phyloP scores from a whole-genome alignment of 1,140 invertebrate genomes.

The Caenorhabditis latens region DNA sequence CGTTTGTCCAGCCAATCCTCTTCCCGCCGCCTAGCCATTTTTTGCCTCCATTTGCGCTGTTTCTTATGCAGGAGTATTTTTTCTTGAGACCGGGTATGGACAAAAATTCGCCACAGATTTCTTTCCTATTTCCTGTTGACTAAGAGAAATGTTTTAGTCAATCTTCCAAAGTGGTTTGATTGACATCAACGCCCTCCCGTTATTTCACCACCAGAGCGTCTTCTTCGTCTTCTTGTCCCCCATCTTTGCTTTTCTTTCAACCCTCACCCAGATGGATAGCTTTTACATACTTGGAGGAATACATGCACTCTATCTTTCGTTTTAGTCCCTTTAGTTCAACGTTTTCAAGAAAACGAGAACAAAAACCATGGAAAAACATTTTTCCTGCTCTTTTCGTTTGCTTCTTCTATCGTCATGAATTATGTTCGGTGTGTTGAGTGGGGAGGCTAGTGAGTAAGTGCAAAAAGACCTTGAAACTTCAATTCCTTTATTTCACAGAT shows the following conservation, averaged over 20 bases:
- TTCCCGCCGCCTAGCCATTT: constrained; percentile 6
- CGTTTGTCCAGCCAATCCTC: constrained; percentile 23
- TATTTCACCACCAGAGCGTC: constrained; percentile 20
- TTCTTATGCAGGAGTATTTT: constrained; percentile 34
- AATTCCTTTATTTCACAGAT: constrained; percentile 41
- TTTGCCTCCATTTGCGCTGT: neutral
- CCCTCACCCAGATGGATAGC: constrained; percentile 28
- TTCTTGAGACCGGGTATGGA: neutral
- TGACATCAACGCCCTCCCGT: constrained; percentile 41
- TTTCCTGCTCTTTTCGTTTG: constrained; percentile 3
- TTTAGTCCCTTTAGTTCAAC: constrained; percentile 25
- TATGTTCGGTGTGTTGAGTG: constrained; percentile 31
- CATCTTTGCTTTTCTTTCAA: neutral
- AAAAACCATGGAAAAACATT: constrained; percentile 2
- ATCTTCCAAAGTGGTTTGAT: constrained; percentile 52
- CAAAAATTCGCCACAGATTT: constrained; percentile 20
- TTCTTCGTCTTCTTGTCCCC: constrained; percentile 19
- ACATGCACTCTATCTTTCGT: constrained; percentile 23
- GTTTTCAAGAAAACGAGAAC: neutral
- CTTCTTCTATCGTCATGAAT: constrained; percentile 41
- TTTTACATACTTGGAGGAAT: constrained; percentile 35
- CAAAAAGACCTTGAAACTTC: constrained; percentile 45
- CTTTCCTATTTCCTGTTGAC: constrained; percentile 47
- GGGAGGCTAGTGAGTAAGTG: neutral
- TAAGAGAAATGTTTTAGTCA: constrained; percentile 39